A percentile compares a stretch with the other conserved stretches of the same genome.
phyloP scores from a whole-genome alignment of 1,140 invertebrate species.

The Drosophila quadrilineata region DNA sequence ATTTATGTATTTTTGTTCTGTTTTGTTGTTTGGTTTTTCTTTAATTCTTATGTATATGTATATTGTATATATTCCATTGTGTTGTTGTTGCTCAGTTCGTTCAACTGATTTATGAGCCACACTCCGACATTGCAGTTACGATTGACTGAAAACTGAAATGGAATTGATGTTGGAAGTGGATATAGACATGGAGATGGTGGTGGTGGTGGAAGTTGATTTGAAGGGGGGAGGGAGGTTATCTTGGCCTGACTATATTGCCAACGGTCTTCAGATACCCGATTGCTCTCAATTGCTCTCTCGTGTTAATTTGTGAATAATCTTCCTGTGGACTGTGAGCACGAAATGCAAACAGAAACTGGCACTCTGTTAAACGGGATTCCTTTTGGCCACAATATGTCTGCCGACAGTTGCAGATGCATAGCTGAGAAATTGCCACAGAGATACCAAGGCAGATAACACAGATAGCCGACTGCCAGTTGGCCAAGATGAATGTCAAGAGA shows the following conservation, averaged over 20 bases:
- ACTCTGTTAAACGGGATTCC: constrained; percentile 38
- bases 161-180: too few relatives aligned
- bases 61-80: too few relatives aligned
- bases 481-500: constrained; percentile 25
- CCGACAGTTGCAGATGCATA: neutral
- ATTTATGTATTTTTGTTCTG: too few relatives aligned
- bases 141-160: constrained; percentile 48
- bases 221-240: neutral
- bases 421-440: constrained; percentile 6
- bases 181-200: too few relatives aligned
- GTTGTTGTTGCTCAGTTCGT: constrained; percentile 42
- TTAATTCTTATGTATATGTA: too few relatives aligned
- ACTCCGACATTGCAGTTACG: constrained; percentile 47
- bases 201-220: too few relatives aligned
- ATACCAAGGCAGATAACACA: constrained; percentile 7
- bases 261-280: neutral
- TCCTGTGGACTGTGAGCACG: constrained; percentile 43
- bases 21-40: constrained; percentile 37
- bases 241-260: constrained; percentile 5
- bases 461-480: too few relatives aligned
- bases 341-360: constrained; percentile 47
- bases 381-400: neutral
- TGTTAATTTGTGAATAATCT: constrained; percentile 76
- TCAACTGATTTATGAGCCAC: constrained; percentile 69
- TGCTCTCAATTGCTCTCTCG: constrained; percentile 1